Conservation (phyloP, 23 tunicate species). For the Halocynthia roretzi region DNA sequence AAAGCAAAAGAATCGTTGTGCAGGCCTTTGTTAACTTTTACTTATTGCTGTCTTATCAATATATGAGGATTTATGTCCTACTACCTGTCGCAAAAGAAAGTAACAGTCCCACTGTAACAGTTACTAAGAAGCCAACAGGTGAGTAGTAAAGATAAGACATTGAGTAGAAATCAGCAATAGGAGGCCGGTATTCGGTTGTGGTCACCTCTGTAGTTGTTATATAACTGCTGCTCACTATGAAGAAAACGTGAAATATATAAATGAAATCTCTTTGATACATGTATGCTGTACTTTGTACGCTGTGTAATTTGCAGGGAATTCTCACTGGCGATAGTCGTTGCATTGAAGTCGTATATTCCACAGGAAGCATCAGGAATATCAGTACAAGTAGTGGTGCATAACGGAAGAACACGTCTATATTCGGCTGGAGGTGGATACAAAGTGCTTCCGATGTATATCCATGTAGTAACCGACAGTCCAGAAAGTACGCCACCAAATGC, state of each 20-base stretch:
- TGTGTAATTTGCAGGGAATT: background rate
- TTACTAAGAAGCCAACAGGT: conserved; percentile 40
- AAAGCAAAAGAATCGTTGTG: background rate
- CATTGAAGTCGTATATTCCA: background rate
- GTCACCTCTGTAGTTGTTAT: background rate
- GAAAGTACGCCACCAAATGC: conserved; percentile 33
- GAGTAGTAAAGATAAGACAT: conserved; percentile 61
- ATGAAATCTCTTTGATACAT: background rate
- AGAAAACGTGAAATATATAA: background rate
- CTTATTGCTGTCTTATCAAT: too few species aligned
- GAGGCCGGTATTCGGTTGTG: conserved; percentile 11
- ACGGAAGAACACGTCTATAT: conserved; percentile 6
- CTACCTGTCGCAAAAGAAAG: conserved; percentile 52
- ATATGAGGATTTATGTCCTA: background rate
- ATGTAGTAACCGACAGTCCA: conserved; percentile 27
- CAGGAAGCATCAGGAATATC: too few species aligned
- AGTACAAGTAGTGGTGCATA: conserved; percentile 13
- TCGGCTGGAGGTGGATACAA: conserved; percentile 19
- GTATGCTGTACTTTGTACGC: conserved; percentile 1
- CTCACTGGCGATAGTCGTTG: background rate
- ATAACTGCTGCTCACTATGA: background rate
- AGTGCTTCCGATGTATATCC: conserved; percentile 15
- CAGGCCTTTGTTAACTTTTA: too few species aligned
- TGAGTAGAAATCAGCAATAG: conserved; percentile 53
- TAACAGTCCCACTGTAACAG: conserved; percentile 48